These are phyloP conservation scores for Papilio aristodemus DNA, from an alignment of 1,140 invertebrate genomes.

Conservation along the genomic window DNA sequence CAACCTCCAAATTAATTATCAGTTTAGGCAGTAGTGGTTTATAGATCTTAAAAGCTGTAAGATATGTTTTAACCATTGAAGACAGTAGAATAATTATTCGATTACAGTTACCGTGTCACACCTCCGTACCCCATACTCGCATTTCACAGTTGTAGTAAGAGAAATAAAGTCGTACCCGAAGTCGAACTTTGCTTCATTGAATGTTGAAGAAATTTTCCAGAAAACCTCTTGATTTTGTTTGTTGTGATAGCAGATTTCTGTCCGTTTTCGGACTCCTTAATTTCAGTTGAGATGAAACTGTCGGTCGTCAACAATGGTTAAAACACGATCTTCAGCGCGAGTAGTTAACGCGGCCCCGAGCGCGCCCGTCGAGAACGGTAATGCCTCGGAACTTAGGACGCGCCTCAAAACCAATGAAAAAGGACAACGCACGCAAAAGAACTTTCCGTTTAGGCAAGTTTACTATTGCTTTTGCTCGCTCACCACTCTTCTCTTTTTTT, in stretches of 20 bases:
- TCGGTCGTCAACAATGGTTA: conserved; percentile 78
- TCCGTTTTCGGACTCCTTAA: conserved; percentile 73
- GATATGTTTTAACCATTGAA: conserved; percentile 80
- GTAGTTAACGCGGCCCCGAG: conserved; percentile 69
- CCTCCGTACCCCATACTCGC: conserved; percentile 54
- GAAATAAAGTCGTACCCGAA: conserved; percentile 67
- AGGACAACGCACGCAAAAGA: conserved; percentile 65
- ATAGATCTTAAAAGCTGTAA: conserved; percentile 67
- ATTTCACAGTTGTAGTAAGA: conserved; percentile 60
- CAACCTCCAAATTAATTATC: conserved; percentile 56
- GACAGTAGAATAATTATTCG: conserved; percentile 76
- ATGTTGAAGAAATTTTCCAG: conserved; percentile 75
- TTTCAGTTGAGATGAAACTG: conserved; percentile 78
- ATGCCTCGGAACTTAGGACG: conserved; percentile 68
- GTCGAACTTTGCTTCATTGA: conserved; percentile 39
- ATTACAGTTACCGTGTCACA: conserved; percentile 72
- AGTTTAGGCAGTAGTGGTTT: conserved; percentile 65
- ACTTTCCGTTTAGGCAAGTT: conserved; percentile 68
- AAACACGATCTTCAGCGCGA: conserved; percentile 79
- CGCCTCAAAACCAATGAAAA: conserved; percentile 70
- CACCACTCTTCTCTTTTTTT: conserved; percentile 36
- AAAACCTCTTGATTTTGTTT: conserved; percentile 56
- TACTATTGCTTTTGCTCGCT: conserved; percentile 54
- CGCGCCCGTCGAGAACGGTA: conserved; percentile 72
- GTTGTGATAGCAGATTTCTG: conserved; percentile 60